Evolutionary conservation across 1,140 invertebrate species (phyloP).

Genomic region (Phocides pigmalion): DNA sequence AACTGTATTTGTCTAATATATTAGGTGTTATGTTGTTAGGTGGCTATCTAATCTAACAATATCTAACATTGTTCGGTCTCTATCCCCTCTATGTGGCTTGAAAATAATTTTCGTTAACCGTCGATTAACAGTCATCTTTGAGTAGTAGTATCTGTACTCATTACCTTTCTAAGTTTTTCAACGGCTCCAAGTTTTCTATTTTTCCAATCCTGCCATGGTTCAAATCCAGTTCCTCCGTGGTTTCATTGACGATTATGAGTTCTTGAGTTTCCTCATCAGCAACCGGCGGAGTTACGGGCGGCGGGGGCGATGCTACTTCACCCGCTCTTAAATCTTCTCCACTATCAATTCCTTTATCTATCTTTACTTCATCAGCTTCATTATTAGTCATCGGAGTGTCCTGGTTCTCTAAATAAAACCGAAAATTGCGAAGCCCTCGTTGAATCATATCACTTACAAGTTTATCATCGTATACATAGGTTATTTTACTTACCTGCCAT

Average conservation of each 20-base stretch:
- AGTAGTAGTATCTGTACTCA: background rate
- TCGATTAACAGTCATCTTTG: too few species aligned
- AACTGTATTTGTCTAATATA: too few species aligned
- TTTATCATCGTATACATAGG: background rate
- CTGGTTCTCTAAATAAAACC: slow-evolving; percentile 64
- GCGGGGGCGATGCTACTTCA: slow-evolving; percentile 46
- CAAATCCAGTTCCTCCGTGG: slow-evolving; percentile 87
- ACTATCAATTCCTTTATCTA: slow-evolving; percentile 17
- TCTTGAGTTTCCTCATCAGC: slow-evolving; percentile 68
- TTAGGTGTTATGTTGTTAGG: too few species aligned
- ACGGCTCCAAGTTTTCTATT: slow-evolving; percentile 91
- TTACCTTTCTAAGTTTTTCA: slow-evolving; percentile 88
- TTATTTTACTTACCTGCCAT: slow-evolving; percentile 29
- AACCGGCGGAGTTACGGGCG: slow-evolving; percentile 55
- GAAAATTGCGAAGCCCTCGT: background rate
- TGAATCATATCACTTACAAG: background rate
- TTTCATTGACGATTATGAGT: slow-evolving; percentile 73
- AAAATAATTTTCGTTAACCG: too few species aligned
- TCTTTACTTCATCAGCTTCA: slow-evolving; percentile 43
- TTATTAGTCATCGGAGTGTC: slow-evolving; percentile 52
- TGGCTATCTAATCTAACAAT: too few species aligned
- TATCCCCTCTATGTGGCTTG: too few species aligned
- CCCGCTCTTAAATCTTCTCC: slow-evolving; percentile 31
- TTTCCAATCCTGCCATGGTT: slow-evolving; percentile 94
- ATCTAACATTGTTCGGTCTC: too few species aligned